Conservation (phyloP, 2,797 vertebrate genomes). For the Neoniphon sammara region DNA sequence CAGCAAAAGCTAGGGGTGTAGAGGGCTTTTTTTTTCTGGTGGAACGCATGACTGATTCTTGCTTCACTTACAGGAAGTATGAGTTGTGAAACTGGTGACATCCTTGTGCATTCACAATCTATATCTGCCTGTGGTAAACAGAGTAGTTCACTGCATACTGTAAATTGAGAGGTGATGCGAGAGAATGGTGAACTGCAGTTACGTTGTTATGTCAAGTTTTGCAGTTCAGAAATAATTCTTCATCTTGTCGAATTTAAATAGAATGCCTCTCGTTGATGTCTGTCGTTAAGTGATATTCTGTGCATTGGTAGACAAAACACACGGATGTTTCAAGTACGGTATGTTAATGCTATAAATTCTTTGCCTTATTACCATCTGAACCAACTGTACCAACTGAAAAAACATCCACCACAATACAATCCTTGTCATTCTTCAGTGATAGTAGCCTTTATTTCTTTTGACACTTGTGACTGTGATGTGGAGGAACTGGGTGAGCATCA, state of each 20-base stretch:
- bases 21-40: slow-evolving; percentile 1
- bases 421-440: background rate
- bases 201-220: background rate
- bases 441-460: background rate
- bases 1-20: slow-evolving; percentile 34
- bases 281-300: background rate
- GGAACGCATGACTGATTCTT: slow-evolving; percentile 59
- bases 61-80: slow-evolving; percentile 75
- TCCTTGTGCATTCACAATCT: background rate
- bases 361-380: background rate
- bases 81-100: slow-evolving; percentile 53
- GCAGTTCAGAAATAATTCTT: background rate
- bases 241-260: background rate
- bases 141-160: background rate
- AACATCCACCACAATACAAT: background rate
- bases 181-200: background rate
- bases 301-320: background rate
- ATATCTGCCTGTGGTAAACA: slow-evolving; percentile 16
- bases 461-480: background rate
- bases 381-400: background rate
- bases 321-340: background rate
- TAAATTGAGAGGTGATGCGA: background rate
- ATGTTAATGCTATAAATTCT: background rate
- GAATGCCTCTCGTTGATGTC: background rate
- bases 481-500: background rate